phyloP scores from a whole-genome alignment of 2,888 invertebrate genomes.

The Drosophila glabriapex region DNA sequence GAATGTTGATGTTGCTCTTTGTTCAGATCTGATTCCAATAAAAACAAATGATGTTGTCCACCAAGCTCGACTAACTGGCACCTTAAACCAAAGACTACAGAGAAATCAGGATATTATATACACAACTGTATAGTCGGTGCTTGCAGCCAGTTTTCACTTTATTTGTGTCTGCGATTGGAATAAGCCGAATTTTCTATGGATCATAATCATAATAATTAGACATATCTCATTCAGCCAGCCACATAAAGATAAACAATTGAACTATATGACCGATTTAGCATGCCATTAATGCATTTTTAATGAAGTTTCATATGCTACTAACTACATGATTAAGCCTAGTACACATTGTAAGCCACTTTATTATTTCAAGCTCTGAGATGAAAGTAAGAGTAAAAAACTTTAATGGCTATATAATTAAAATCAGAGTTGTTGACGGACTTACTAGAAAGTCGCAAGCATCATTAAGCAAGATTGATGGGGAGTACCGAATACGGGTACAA shows the following conservation, averaged over 20 bases:
- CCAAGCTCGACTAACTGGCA: background rate
- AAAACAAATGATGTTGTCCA: background rate
- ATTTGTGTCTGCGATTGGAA: background rate
- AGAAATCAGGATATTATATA: background rate
- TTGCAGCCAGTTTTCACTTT: background rate
- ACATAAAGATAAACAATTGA: background rate
- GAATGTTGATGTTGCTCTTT: background rate
- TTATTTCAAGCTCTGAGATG: background rate
- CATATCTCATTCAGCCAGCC: background rate
- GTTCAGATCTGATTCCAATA: background rate
- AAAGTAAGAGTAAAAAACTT: background rate
- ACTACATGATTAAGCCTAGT: background rate
- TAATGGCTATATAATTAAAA: background rate
- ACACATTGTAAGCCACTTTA: background rate
- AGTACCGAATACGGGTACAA: background rate
- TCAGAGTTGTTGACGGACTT: background rate
- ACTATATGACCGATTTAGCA: background rate
- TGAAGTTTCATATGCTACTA: background rate
- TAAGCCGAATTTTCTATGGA: background rate
- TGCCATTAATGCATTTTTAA: background rate
- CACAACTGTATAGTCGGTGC: background rate
- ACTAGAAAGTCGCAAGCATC: constrained; percentile 23
- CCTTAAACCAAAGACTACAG: background rate
- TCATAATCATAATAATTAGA: background rate
- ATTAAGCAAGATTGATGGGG: constrained; percentile 5